Evolutionary conservation across 2,888 invertebrate species (phyloP).

Genomic region (Cataglyphis albicans): DNA sequence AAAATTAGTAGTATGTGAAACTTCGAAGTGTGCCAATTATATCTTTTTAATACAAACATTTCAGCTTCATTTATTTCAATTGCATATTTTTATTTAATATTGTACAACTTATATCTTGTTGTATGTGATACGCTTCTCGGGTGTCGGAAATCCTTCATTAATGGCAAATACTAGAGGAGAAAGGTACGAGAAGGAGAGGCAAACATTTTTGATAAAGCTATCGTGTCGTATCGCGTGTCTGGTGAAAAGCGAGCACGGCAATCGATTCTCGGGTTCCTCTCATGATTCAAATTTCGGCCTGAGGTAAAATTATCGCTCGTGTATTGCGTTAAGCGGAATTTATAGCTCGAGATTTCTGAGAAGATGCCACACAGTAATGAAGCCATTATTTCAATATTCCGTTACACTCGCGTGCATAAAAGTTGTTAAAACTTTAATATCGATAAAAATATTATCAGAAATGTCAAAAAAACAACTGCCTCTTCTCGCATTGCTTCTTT

Average conservation of each 20-base stretch:
- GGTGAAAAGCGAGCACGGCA: constrained; percentile 14
- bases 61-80: not conserved
- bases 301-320: constrained; percentile 36
- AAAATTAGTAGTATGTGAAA: not conserved
- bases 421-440: constrained; percentile 20
- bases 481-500: not conserved
- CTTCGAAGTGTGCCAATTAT: not conserved
- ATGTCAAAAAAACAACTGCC: not conserved
- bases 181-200: not conserved
- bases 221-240: constrained; percentile 39
- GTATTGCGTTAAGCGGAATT: constrained; percentile 38
- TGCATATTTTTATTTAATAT: not conserved
- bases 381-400: constrained; percentile 20
- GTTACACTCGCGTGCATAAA: constrained; percentile 12
- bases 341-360: constrained; percentile 25
- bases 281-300: constrained; percentile 49
- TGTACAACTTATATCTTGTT: not conserved
- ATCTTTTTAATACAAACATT: not conserved
- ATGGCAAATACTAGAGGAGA: not conserved
- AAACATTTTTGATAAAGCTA: constrained; percentile 3
- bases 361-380: constrained; percentile 27
- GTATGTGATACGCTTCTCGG: not conserved
- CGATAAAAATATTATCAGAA: not conserved
- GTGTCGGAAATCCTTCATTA: not conserved
- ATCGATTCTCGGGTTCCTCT: constrained; percentile 34